phyloP scores from a whole-genome alignment of 2,113 vertebrate species.

The Hemiprocne comata region DNA sequence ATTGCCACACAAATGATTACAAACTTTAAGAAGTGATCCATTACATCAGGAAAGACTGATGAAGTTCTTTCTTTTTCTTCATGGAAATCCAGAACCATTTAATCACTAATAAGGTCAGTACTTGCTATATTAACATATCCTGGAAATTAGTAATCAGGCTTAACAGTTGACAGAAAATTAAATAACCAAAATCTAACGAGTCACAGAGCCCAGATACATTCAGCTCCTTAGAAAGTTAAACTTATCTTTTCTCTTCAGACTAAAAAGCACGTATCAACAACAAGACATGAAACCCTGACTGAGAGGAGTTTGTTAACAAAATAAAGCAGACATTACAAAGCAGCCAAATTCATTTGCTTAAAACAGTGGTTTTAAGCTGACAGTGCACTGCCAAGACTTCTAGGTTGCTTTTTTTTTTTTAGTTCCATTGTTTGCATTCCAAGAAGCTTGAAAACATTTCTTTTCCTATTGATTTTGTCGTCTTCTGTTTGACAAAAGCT shows the following conservation, averaged over 20 bases:
- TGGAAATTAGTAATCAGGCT: background rate
- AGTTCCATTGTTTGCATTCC: conserved; percentile 51
- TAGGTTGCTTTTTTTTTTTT: background rate
- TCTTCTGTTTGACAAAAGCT: conserved; percentile 34
- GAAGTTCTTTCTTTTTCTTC: background rate
- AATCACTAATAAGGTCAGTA: background rate
- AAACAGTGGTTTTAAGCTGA: conserved; percentile 34
- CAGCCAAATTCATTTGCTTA: conserved; percentile 35
- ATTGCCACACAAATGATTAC: background rate
- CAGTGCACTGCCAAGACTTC: conserved; percentile 9
- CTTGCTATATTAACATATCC: background rate
- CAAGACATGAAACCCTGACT: background rate
- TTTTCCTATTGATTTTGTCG: conserved; percentile 35
- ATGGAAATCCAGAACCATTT: background rate
- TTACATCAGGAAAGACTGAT: background rate
- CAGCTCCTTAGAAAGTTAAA: background rate
- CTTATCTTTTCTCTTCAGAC: background rate
- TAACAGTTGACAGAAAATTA: background rate
- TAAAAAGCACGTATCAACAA: background rate
- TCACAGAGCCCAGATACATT: background rate
- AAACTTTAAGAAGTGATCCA: background rate
- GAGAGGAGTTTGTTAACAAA: conserved; percentile 51
- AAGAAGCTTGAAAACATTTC: conserved; percentile 57
- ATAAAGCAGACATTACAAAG: conserved; percentile 32
- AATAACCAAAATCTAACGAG: background rate